phyloP scores from a whole-genome alignment of 2,113 vertebrate genomes.

The Oncorhynchus mykiss region DNA sequence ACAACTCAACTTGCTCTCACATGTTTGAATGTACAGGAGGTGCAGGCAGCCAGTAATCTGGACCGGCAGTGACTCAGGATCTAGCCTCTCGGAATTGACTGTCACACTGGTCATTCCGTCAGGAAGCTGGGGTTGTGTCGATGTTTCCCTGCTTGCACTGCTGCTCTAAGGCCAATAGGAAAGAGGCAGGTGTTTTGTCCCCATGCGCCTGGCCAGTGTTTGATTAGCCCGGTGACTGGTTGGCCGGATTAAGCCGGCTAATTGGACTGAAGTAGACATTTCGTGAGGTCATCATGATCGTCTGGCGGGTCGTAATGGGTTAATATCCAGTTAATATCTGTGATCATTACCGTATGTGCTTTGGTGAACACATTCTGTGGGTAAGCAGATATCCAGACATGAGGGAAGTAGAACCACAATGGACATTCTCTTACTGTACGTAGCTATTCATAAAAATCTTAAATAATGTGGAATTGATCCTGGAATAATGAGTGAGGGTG shows the following conservation, averaged over 20 bases:
- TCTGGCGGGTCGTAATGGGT: neutral
- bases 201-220: neutral
- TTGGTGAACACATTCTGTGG: neutral
- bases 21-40: neutral
- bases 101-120: neutral
- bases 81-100: neutral
- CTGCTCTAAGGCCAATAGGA: neutral
- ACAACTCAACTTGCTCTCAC: too few species aligned
- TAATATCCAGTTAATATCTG: neutral
- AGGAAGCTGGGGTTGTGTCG: neutral
- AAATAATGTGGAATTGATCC: neutral
- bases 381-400: neutral
- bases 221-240: conserved; percentile 5
- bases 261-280: neutral
- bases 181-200: neutral
- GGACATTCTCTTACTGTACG: neutral
- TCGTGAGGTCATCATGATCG: neutral
- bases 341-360: neutral
- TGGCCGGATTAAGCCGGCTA: neutral
- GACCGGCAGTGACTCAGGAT: neutral
- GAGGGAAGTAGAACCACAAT: neutral
- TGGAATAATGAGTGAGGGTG: neutral
- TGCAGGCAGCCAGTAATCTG: neutral
- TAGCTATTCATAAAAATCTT: neutral
- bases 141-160: conserved; percentile 4